phyloP scores from a whole-genome alignment of 2,888 invertebrate species.

The Teleogryllus oceanicus region DNA sequence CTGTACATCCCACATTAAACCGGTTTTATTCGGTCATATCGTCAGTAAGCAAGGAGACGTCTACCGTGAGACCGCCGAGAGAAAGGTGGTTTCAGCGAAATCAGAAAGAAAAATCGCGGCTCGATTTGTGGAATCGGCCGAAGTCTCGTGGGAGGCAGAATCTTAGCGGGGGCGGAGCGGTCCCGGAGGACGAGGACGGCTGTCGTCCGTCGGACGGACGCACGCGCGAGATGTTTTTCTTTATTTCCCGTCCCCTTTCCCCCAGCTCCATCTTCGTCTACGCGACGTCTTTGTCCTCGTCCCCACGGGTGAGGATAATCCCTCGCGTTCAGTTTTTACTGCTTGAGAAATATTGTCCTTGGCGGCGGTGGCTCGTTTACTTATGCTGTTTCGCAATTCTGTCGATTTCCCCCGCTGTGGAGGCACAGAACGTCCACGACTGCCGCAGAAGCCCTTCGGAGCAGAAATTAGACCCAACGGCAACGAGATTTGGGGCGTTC shows the following conservation, averaged over 20 bases:
- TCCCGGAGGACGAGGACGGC: too few species aligned
- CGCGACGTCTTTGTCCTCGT: background rate
- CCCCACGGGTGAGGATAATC: background rate
- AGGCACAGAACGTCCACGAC: too few species aligned
- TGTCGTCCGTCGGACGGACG: background rate
- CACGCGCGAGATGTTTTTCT: background rate
- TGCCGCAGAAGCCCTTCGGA: background rate
- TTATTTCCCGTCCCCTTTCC: background rate
- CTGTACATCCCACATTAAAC: background rate
- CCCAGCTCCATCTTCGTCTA: background rate
- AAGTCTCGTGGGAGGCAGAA: too few species aligned
- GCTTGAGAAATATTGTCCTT: slow-evolving; percentile 1
- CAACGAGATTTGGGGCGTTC: too few species aligned
- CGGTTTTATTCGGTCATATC: background rate
- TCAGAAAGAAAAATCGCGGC: too few species aligned
- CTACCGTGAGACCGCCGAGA: too few species aligned
- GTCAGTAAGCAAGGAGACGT: too few species aligned
- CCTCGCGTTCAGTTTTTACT: slow-evolving; percentile 3
- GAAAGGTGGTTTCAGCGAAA: too few species aligned
- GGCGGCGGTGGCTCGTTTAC: background rate
- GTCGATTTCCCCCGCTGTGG: too few species aligned
- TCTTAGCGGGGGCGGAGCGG: too few species aligned
- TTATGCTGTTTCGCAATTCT: background rate
- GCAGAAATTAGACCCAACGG: background rate
- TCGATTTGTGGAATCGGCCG: too few species aligned